Evolutionary conservation across 2,797 vertebrate species (phyloP), one percentile per base, ranked within the genome.

Genomic region (Tarsius wallacei): DNA sequence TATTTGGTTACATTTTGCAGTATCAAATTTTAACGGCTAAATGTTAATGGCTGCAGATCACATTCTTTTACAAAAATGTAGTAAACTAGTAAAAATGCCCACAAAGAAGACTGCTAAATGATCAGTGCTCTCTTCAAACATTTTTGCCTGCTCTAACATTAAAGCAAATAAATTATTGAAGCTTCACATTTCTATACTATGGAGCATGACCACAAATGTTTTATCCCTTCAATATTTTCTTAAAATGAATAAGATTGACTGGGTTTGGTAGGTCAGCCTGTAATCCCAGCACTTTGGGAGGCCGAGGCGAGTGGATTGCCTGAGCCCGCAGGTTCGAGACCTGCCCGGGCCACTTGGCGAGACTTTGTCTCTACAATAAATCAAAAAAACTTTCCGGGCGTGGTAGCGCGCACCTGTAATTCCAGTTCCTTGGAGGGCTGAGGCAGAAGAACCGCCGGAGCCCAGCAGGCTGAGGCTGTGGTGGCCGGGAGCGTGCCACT

Each of bases 1-100:
- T 90, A 91, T 8, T 33, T 86, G 70, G 2, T 28, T 90, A 14
- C 90, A 89, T 17, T 81, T 96, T 87, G 17, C 15, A 87, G 33
- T 22, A 57, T 33, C 59, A 83, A 63, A 17, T 83, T 93, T 91
- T 93, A 93, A 66, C 70, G 83, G 51, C 28, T 61, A 11, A 49
- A 5, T 77, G 57, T 81, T 55, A 51, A 73, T 68, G 9, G 24
- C 53, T 96, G 17, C 9, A 86, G 70, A 81, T 51, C 2, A 26
- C 4, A 55, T 82, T 64, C 2, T 59, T 31, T 68, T 53, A 24
- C 77, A 63, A 68, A 87, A 73, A 53, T 82, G 9, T 8, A 57
- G 2, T 70, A 70, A 53, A 59, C n/a, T 92, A 71, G 74, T 47
- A 64, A 71, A 77, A 95, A 55, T 51, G 0, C 5, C 31, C 70